Evolutionary conservation across 2,113 vertebrate genomes (phyloP).

Genomic region (Pavo muticus): DNA sequence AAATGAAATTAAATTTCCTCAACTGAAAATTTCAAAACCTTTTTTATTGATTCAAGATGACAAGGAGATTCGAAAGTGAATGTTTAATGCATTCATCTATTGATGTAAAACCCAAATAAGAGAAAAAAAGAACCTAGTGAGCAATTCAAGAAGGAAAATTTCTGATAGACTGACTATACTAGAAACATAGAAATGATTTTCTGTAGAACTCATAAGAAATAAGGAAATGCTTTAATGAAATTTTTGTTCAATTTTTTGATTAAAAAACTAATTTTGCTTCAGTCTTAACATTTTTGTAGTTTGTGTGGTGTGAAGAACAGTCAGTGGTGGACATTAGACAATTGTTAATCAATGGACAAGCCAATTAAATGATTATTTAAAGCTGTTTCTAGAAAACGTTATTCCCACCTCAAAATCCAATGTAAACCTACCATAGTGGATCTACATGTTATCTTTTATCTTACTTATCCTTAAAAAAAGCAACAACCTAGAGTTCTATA

Average conservation of each 20-base stretch:
- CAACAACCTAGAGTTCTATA: neutral
- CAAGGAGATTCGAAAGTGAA: neutral
- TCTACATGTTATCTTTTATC: neutral
- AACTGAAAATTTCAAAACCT: neutral
- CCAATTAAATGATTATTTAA: neutral
- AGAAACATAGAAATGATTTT: neutral
- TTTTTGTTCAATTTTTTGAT: neutral
- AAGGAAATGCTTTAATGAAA: neutral
- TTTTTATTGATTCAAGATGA: neutral
- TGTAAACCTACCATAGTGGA: neutral
- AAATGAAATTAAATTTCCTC: neutral
- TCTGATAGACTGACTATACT: accelerated
- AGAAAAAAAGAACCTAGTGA: neutral
- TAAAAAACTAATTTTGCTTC: neutral
- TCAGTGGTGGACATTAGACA: neutral
- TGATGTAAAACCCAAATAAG: neutral
- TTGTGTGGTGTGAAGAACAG: neutral
- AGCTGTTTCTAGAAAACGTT: neutral
- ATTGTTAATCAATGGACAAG: neutral
- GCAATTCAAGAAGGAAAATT: neutral
- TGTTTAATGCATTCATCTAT: neutral
- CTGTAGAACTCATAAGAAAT: neutral
- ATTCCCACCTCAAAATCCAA: neutral
- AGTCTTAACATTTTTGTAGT: neutral
- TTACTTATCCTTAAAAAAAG: neutral